Evolutionary conservation across 1,140 invertebrate species (phyloP), one percentile per base, ranked within the genome.

Genomic region (Papilio polytes): DNA sequence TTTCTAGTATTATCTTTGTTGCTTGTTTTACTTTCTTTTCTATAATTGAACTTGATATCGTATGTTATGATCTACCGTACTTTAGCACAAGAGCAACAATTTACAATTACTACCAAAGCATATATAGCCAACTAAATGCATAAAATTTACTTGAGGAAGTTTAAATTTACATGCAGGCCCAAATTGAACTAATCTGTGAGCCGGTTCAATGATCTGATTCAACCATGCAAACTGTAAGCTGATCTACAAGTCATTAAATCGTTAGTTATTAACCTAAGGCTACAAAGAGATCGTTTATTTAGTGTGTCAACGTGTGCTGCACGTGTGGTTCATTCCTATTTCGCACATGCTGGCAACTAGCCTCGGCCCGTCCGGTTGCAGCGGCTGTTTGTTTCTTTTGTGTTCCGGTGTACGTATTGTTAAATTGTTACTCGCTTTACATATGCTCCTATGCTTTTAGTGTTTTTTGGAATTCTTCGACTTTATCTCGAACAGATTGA

Each of bases 231-330:
- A 41, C 36, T 8, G 6, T 8, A 41, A 8, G 7, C 36, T 41
- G 36, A 41, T 41, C 36, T 41, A 41, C 36, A 41, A 41, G 36
- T 41, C 36, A 41, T 41, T 8, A 41, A 41, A 7, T 41, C 36
- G 36, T 41, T 41, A 41, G 36, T 41, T 41, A 0, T 41, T 36
- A 36, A 41, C 36, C 7, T 41, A 7, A 41, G 36, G 36, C 6
- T 15, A 70, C 13, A 70, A 15, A 70, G 36, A n/a, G 6, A 26
- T 74, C 74, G n/a, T 76, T 51, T 76, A 53, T 51, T 53, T 76
- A 12, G 59, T 48, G 44, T 18, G 46, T 56, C 80, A 87, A 87
- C 83, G 84, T 87, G 86, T 74, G 51, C 10, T 51, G 83, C 86
- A 87, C 86, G 83, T 87, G 86, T 85, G 59, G 20, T 15, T 56